Evolutionary conservation across 2,113 vertebrate genomes (phyloP), one percentile per base, ranked within the genome.

Genomic region (Eleginops maclovinus): DNA sequence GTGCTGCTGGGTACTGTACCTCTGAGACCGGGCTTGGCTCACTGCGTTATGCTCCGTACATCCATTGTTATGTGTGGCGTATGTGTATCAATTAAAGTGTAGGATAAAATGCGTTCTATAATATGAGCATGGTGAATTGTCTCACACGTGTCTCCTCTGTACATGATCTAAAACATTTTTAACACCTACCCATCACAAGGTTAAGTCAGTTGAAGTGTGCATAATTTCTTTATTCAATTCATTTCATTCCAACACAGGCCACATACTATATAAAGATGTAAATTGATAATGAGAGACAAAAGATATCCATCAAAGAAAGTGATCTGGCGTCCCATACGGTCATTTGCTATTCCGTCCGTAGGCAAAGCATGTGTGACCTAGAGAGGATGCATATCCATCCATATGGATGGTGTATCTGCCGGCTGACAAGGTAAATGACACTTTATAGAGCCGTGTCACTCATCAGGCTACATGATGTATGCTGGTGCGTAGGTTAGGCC

Each of bases 341-440:
- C 16, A 71, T 82, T 78, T 65, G 58, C 73, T 17, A 64, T 71
- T 79, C 58, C 10, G 40, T 85, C 72, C 66, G 75, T 64, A 83
- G 47, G 55, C 75, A 66, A 59, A 72, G 75, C 70, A 62, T 76
- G 65, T 67, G 61, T 82, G 87, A 81, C 83, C 75, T 64, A 71
- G 55, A 82, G 69, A 75, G 58, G 75, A 76, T 65, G 46, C 21
- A 58, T 76, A 71, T 63, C 75, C 79, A 82, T 84, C 85, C 84
- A 87, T 89, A 84, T 88, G 81, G 84, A 88, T 83, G 83, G 22
- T 7, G 65, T 67, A 77, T 56, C 79, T 63, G 77, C 73, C 24
- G 43, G n/a, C 69, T 83, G 82, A 87, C 81, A 82, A 72, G 72
- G 74, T 82, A 79, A 88, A 90, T 75, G 40, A 84, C 81, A 90